Base-by-base conservation (phyloP, 1,140 invertebrate genomes). In the Drosophila rufa region DNA sequence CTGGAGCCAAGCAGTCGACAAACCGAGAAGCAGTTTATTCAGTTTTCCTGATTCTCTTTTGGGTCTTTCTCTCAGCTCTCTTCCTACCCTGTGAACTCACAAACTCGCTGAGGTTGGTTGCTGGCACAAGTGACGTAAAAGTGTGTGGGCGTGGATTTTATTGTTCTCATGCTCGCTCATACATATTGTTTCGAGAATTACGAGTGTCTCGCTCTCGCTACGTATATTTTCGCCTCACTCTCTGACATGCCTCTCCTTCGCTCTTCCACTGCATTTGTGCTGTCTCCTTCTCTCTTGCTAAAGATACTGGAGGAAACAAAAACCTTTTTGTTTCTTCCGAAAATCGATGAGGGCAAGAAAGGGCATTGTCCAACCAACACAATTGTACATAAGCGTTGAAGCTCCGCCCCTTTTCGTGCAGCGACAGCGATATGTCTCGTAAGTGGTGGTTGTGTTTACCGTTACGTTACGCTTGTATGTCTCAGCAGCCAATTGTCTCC, bases 401-500 rank as follows among this genome's bases (percentile, higher is more conserved):
- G 81, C 85, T 90, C 85, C 85, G 83, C 85, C 85, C 74, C 50
- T 70, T 73, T 68, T 57, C 17, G 30, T 51, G 14, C 45, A 66
- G 43, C 42, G 15, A 56, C 46, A 47, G 53, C 36, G 8, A 40
- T 4, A 36, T 56, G 53, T 56, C 53, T 45, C 17, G 30, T 33
- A 43, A 25, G 27, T 57, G 55, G 53, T 82, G 70, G 80, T 87
- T 78, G 36, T 15, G 53, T n/a, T 25, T 56, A 25, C 36, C 19
- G 85, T 79, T 79, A 90, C 68, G 85, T 67, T 47, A 47, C 48
- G 70, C 56, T 79, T 69, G 78, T 70, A 50, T 90, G 14, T 56
- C 53, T 40, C 36, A 40, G 14, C 78, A 69, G 79, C 85, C 85
- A 90, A 90, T 90, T 90, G 85, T 90, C 71, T 91, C 58, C 61